These are phyloP conservation scores for Pseudanteris insignis DNA, from an alignment of 2,888 invertebrate species.

Conservation along the genomic window DNA sequence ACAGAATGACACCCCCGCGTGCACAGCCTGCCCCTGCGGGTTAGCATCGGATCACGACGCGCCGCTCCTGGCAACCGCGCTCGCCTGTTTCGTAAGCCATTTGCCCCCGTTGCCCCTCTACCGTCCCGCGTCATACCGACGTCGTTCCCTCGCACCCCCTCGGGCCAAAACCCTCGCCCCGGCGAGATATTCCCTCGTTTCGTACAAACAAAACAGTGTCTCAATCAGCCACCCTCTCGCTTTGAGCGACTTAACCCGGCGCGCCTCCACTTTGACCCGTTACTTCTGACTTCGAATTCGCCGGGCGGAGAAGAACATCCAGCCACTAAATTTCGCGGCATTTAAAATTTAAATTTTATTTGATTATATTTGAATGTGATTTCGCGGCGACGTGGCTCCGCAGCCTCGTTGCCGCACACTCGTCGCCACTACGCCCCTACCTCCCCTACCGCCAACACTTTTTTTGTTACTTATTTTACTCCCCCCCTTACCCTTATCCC, in stretches of 20 bases:
- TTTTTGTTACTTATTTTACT: conserved; percentile 13
- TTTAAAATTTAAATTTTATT: conserved; percentile 67
- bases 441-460: conserved; percentile 10
- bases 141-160: too few relatives aligned
- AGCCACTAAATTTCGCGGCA: conserved; percentile 57
- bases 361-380: conserved; percentile 67
- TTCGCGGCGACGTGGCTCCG: conserved; percentile 37
- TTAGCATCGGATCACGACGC: conserved; percentile 26
- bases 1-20: conserved; percentile 61
- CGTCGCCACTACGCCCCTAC: conserved; percentile 6
- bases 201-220: conserved; percentile 64
- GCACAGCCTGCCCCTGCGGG: conserved; percentile 4
- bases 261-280: conserved; percentile 59
- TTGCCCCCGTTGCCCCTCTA: not conserved
- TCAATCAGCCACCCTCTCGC: conserved; percentile 62
- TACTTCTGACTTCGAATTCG: conserved; percentile 55
- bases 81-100: not conserved
- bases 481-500: not conserved
- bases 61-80: conserved; percentile 29
- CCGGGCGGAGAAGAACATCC: conserved; percentile 46
- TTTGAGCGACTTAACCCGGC: conserved; percentile 46
- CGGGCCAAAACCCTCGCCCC: conserved; percentile 10
- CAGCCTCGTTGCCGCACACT: conserved; percentile 5
- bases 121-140: too few relatives aligned
- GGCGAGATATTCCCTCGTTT: conserved; percentile 40